phyloP scores from a whole-genome alignment of 2,797 vertebrate genomes.

The Heliangelus exortis region DNA sequence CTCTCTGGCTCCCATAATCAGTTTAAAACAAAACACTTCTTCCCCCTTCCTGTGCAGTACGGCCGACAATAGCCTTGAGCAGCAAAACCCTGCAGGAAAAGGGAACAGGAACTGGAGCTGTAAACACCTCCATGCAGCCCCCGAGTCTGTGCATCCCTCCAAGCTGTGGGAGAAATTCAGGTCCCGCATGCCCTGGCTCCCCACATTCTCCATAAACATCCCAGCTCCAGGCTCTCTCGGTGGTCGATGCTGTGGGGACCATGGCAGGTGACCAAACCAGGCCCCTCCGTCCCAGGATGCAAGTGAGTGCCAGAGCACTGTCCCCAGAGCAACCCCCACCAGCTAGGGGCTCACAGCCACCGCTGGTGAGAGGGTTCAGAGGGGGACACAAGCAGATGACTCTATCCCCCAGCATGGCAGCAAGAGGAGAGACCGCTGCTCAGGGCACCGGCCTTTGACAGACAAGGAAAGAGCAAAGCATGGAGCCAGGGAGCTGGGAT shows the following conservation, averaged over 20 bases:
- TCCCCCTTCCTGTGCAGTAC: constrained; percentile 26
- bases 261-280: neutral
- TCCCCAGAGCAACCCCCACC: neutral
- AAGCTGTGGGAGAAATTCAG: rapidly evolving
- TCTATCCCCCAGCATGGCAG: rapidly evolving
- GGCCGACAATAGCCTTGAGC: neutral
- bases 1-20: neutral
- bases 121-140: neutral
- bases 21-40: constrained; percentile 22
- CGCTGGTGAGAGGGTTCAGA: rapidly evolving
- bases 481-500: rapidly evolving
- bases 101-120: constrained; percentile 25
- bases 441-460: rapidly evolving
- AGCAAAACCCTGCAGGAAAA: constrained; percentile 47
- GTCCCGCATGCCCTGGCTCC: rapidly evolving
- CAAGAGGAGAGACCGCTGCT: neutral
- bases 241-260: rapidly evolving
- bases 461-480: neutral
- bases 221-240: rapidly evolving
- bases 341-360: neutral
- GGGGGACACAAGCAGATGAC: rapidly evolving
- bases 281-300: rapidly evolving
- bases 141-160: neutral
- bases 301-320: rapidly evolving
- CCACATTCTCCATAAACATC: neutral